Evolutionary conservation across 2,113 vertebrate genomes (phyloP).

Genomic region (Planiliza haematocheilus): DNA sequence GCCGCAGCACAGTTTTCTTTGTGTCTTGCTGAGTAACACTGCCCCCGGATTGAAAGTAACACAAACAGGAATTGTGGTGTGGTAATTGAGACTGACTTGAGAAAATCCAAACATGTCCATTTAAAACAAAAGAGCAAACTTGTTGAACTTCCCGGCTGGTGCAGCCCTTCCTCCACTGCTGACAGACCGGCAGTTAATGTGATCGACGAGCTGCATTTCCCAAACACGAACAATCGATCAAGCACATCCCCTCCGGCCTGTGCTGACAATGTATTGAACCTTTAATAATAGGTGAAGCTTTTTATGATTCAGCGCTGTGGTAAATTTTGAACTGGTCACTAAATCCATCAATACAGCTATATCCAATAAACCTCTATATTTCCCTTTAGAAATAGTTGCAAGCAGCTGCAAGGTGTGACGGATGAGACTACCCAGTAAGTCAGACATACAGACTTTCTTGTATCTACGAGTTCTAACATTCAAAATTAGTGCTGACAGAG

Average conservation of each 20-base stretch:
- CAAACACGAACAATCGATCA: conserved; percentile 49
- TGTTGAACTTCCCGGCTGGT: conserved; percentile 13
- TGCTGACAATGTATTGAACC: conserved; percentile 47
- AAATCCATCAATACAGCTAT: conserved; percentile 37
- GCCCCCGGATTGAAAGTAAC: not conserved
- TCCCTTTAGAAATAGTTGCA: conserved; percentile 24
- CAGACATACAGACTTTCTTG: conserved; percentile 30
- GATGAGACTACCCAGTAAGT: conserved; percentile 21
- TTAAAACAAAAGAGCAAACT: not conserved
- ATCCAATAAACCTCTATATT: conserved; percentile 34
- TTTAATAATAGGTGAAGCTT: conserved; percentile 36
- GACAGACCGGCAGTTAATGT: conserved; percentile 24
- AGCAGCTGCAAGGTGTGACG: conserved; percentile 14
- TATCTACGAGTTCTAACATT: conserved; percentile 1
- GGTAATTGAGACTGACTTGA: not conserved
- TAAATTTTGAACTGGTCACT: conserved; percentile 35
- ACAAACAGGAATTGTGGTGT: not conserved
- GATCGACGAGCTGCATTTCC: conserved; percentile 16
- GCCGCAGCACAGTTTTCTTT: not conserved
- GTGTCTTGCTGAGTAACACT: not conserved
- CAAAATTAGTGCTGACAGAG: conserved; percentile 39
- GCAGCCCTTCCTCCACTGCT: conserved; percentile 6
- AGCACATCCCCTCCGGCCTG: conserved; percentile 25
- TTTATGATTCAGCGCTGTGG: conserved; percentile 47
- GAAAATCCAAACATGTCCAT: not conserved